Base-by-base conservation (phyloP, 1,140 invertebrate genomes). In the Sipha flava region DNA sequence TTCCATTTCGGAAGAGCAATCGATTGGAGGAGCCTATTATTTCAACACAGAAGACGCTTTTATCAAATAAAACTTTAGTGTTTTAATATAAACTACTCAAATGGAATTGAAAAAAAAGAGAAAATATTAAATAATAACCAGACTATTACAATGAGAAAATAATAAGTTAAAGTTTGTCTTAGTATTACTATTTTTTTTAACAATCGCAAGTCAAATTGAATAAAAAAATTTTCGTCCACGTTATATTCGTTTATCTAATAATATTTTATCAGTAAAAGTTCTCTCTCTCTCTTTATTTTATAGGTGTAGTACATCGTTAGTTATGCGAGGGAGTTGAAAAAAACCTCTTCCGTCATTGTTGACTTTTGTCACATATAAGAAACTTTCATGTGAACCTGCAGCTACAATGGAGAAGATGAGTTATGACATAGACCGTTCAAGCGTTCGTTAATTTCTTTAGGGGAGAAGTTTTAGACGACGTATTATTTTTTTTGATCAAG, bases 401-500 rank as follows among this genome's bases (percentile, higher is more conserved):
- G 37, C 21, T 29, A 70, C 14, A 9, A 43, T 9, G 3, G 40
- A 70, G 3, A 1, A 34, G 49, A 59, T 77, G 73, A 77, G 34
- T 77, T 54, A 77, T 77, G 73, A 77, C 49, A 34, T 14, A 3
- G 31, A 75, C 31, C 45, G 31, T 54, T 75, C 45, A 52, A 54
- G 73, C 73, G 73, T 77, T 59, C 73, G 52, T 59, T 77, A 77
- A 77, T 77, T 77, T 77, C 73, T 59, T 59, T 29, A 37, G 23
- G 34, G 34, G 45, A 26, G 34, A 40, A 54, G 9, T 18, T 12
- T 5, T 59, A 54, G 23, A 40, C 14, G 16, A 59, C 21, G 59
- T 34, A n/a, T 5, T 26, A 6, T 40, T 77, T 73, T 57, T 77
- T 77, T 21, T 57, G 73, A 40, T 75, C 40, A 29, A 52, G 70